Evolutionary conservation across 2,888 invertebrate species (phyloP).

Genomic region (Pinctada fucata): DNA sequence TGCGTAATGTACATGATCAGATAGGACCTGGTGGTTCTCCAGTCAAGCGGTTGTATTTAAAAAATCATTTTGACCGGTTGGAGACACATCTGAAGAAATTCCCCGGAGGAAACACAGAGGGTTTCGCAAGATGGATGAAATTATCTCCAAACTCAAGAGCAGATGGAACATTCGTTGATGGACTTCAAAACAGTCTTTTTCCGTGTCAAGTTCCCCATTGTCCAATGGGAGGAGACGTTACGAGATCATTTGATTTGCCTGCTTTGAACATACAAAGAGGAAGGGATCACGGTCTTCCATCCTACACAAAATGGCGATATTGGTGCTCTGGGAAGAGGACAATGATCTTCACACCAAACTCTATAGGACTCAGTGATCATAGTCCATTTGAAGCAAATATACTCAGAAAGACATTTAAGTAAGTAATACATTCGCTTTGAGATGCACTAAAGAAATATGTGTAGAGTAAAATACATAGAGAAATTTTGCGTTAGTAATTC

Average conservation of each 20-base stretch:
- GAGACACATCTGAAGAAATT: background rate
- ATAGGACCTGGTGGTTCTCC: too few species aligned
- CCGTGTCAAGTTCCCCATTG: background rate
- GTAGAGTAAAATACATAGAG: too few species aligned
- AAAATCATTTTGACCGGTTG: constrained; percentile 11
- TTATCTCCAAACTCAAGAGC: background rate
- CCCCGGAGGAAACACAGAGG: background rate
- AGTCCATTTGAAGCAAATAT: background rate
- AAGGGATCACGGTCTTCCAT: background rate
- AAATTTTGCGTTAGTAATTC: too few species aligned
- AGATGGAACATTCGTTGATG: constrained; percentile 9
- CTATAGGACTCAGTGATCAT: background rate
- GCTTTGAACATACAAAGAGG: constrained; percentile 14
- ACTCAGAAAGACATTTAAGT: background rate
- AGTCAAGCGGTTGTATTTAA: background rate
- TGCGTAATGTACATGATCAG: background rate
- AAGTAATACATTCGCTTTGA: background rate
- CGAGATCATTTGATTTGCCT: background rate
- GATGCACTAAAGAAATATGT: too few species aligned
- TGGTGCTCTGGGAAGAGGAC: background rate
- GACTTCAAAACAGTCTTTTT: constrained; percentile 12
- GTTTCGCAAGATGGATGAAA: constrained; percentile 12
- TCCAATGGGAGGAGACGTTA: too few species aligned
- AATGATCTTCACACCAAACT: background rate
- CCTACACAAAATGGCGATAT: background rate